phyloP scores from a whole-genome alignment of 1,140 invertebrate genomes.

The Drosophila elegans region DNA sequence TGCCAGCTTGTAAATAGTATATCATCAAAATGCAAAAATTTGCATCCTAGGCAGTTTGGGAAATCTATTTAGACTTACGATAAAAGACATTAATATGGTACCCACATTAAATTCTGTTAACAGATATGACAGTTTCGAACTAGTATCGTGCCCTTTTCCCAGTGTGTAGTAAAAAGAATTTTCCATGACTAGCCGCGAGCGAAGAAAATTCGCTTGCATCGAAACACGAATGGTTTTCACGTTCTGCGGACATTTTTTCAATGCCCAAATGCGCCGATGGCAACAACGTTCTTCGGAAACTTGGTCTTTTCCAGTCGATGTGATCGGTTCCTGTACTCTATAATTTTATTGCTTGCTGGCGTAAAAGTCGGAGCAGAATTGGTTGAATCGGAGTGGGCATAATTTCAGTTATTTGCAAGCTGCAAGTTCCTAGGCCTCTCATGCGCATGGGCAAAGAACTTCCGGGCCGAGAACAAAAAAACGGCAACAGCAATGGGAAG shows the following conservation, averaged over 20 bases:
- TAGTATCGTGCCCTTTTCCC: not conserved
- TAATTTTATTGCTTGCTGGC: conserved; percentile 37
- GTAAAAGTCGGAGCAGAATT: conserved; percentile 23
- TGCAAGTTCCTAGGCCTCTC: conserved; percentile 56
- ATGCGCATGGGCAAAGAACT: conserved; percentile 79
- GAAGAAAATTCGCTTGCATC: conserved; percentile 55
- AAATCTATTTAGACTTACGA: too few relatives aligned
- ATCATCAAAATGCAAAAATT: too few relatives aligned
- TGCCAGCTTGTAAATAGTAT: too few relatives aligned
- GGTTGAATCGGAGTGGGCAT: conserved; percentile 32
- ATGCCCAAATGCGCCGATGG: conserved; percentile 38
- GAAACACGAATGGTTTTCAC: conserved; percentile 34
- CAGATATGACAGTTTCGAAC: not conserved
- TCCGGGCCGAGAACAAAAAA: conserved; percentile 64
- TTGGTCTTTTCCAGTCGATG: conserved; percentile 20
- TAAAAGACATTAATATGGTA: too few relatives aligned
- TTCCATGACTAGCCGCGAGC: conserved; percentile 46
- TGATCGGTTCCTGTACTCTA: conserved; percentile 37
- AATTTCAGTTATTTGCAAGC: conserved; percentile 79
- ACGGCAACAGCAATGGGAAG: conserved; percentile 33
- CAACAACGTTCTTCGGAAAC: conserved; percentile 32
- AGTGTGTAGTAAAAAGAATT: conserved; percentile 18
- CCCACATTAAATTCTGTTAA: not conserved
- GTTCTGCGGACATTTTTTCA: conserved; percentile 3
- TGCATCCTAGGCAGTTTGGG: too few relatives aligned